phyloP scores from a whole-genome alignment of 2,113 vertebrate genomes.

The Nettapus auritus region DNA sequence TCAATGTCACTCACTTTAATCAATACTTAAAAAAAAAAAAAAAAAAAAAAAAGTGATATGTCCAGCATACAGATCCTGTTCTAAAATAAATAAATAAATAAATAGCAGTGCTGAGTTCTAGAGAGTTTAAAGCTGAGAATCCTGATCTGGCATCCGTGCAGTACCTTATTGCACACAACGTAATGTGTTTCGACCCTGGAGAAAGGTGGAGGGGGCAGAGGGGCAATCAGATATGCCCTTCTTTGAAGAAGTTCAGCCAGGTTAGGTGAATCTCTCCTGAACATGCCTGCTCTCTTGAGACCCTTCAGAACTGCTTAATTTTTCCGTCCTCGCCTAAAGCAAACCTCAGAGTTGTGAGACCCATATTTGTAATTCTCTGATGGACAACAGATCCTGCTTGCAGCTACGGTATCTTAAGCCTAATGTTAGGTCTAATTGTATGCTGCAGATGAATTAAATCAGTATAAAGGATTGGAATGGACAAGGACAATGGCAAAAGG shows the following conservation, averaged over 20 bases:
- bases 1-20: neutral
- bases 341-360: neutral
- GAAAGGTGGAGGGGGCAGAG: neutral
- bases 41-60: neutral
- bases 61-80: neutral
- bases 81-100: neutral
- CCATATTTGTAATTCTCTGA: neutral
- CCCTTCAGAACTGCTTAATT: neutral
- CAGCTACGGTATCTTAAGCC: neutral
- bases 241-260: neutral
- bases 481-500: neutral
- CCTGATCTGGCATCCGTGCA: neutral
- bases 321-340: neutral
- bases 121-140: neutral
- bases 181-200: neutral
- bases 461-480: neutral
- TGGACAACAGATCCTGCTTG: neutral
- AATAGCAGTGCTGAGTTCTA: neutral
- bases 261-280: neutral
- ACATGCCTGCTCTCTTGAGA: fast-evolving
- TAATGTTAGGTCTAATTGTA: neutral
- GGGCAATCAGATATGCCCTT: neutral
- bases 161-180: neutral
- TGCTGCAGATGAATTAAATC: neutral
- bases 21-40: neutral